A percentile compares a stretch with the other conserved stretches of the same genome.
These are phyloP conservation scores for Synanthedon myopaeformis DNA, from an alignment of 2,888 invertebrate species.

Conservation along the genomic window DNA sequence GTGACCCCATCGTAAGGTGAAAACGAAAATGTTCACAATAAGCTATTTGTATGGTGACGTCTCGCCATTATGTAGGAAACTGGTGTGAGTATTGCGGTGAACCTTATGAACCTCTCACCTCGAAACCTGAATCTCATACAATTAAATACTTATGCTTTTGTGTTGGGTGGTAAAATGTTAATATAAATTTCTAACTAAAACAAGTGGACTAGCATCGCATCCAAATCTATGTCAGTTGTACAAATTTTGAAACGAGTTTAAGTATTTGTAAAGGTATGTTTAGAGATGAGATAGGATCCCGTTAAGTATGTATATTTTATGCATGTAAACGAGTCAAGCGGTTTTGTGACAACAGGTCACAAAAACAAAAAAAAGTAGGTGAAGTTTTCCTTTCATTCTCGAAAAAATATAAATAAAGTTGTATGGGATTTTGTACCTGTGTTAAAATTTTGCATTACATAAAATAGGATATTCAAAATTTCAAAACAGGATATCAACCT, in stretches of 20 bases:
- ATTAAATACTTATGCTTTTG: conserved; percentile 19
- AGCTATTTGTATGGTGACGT: no score
- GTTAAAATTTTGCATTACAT: no score
- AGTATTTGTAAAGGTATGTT: conserved; percentile 17
- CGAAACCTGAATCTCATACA: conserved; percentile 39
- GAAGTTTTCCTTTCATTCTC: no score
- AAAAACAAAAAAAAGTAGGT: no score
- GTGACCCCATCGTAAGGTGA: no score
- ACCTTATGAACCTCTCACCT: conserved; percentile 18
- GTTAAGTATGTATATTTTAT: conserved; percentile 30
- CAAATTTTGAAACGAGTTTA: conserved; percentile 32
- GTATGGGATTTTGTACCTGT: no score
- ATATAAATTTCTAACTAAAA: conserved; percentile 12
- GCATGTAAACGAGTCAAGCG: conserved; percentile 26
- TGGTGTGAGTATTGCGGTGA: conserved; percentile 28
- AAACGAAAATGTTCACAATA: conserved; percentile 14
- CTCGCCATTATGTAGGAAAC: conserved; percentile 25
- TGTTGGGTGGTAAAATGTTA: conserved; percentile 15
- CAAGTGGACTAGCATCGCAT: conserved; percentile 35
- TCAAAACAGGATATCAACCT: no score
- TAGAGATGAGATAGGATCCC: conserved; percentile 29
- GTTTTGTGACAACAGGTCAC: conserved; percentile 3
- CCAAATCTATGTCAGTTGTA: conserved; percentile 40
- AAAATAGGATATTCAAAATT: no score
- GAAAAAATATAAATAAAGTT: no score